Evolutionary conservation across 2,888 invertebrate species (phyloP), one percentile per base, ranked within the genome.

Genomic region (Drosophila leonis): DNA sequence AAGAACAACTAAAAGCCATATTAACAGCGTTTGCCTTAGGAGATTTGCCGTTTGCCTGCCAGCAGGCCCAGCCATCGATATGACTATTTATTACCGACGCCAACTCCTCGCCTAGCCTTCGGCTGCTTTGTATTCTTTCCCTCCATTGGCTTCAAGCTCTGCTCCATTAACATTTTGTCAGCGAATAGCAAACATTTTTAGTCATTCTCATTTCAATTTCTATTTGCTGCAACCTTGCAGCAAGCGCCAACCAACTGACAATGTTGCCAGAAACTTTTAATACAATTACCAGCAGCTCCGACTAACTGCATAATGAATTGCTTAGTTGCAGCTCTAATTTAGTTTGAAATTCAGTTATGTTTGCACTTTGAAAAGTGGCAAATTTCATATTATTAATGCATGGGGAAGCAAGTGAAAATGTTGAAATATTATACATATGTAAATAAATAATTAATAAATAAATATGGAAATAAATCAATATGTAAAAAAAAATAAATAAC

Each of bases 1-100:
- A n/a, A 27, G 27, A 68, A 33, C 65, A 70, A 62, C 72, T 72
- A 71, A 78, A 73, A 57, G 68, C 49, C 68, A 79, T 76, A 78
- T 76, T 79, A 76, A 73, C 73, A 69, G 52, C 74, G 67, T 67
- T 76, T 60, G 59, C 66, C 51, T 49, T 65, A 27, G 52, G 37
- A 62, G 64, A 67, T 63, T 65, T 68, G 52, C 51, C 56, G 44
- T 44, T 44, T 60, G 35, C 29, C 37, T 41, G 44, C 27, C 48
- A 29, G 20, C 42, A 20, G 42, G 24, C 29, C 29, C 44, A 15
- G 42, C 66, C 51, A 75, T 78, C 75, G 79, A 72, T 75, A 72
- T 75, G 61, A 54, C 75, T 56, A 65, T 74, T 74, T 73, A 57
- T 67, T 67, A 59, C 35, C 52, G 29, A 48, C 44, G 18, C 39